Conservation (phyloP, 2,113 vertebrate genomes). For the Entelurus aequoreus region DNA sequence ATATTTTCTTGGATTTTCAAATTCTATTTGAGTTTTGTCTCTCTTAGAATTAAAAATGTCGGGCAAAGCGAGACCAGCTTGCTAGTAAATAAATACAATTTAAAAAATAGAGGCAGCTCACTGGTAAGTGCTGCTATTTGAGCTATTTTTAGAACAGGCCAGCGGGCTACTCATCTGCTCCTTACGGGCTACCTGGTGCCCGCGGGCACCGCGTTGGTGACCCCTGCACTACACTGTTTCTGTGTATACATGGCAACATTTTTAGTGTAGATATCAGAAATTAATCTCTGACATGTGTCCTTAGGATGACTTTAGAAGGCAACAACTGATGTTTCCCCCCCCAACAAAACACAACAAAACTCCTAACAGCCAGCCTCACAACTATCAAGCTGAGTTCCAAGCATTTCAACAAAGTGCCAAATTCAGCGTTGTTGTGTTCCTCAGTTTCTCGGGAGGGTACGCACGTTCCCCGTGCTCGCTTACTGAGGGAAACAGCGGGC, state of each 20-base stretch:
- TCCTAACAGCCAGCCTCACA: conserved; percentile 26
- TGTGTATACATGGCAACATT: neutral
- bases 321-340: neutral
- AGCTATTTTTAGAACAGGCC: too few species aligned
- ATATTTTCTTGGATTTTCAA: too few species aligned
- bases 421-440: conserved; percentile 30
- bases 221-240: too few species aligned
- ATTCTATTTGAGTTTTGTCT: too few species aligned
- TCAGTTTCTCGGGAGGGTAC: conserved; percentile 27
- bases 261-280: conserved; percentile 21
- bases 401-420: conserved; percentile 42
- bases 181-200: too few species aligned
- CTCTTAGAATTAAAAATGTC: too few species aligned
- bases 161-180: too few species aligned
- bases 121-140: too few species aligned
- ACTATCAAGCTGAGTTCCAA: conserved; percentile 33
- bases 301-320: conserved; percentile 1
- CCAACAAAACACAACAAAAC: conserved; percentile 15
- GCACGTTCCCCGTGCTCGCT: conserved; percentile 30
- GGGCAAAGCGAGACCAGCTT: too few species aligned
- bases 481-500: conserved; percentile 35
- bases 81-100: too few species aligned
- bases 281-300: conserved; percentile 28
- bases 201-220: too few species aligned
- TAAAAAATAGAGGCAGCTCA: too few species aligned